Evolutionary conservation across 2,113 vertebrate species (phyloP), one percentile per base, ranked within the genome.

Genomic region (Solea senegalensis): DNA sequence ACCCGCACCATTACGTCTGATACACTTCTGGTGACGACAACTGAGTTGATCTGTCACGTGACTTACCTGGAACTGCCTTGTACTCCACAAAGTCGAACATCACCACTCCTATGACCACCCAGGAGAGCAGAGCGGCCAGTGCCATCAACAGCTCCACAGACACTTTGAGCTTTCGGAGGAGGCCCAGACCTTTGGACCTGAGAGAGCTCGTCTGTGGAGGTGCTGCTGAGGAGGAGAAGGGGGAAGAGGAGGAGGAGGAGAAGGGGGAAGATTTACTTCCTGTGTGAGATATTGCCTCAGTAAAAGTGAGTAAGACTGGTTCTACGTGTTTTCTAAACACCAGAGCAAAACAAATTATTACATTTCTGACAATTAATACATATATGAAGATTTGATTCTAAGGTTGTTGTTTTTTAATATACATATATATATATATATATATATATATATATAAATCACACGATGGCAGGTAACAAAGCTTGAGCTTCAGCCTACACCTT

Each of bases 71-170:
- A 57, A 98, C 89, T 51, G 76, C 90, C 87, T 95, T 96, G 86
- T 97, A 96, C 87, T 97, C 96, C 81, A 99, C 95, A 88, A 99
- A 91, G 86, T 99, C 96, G 87, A 98, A 99, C 94, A 99, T 96
- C 64, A 97, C 94, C 51, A 98, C 88, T 7, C 96, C 97, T 57
- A 97, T 97, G 58, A 94, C 93, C 72, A 95, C 93, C 96, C 97
- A 98, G 40, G 96, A 97, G 69, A 98, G 84, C 51, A 99, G 95
- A 64, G 97, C 93, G 69, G 94, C 94, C 56, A 96, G 86, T 53
- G 97, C 95, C 4, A 99, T 91, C 78, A 98, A 80, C 95, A 97
- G 96, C 89, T 96, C 96, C 46, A 94, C 95, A 1, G 97, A 97
- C 45, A 95, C 92, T 61, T 93, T 95, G 87, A 99, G 93, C 0